Base-by-base conservation (phyloP, 2,113 vertebrate genomes). In the Podarcis muralis region DNA sequence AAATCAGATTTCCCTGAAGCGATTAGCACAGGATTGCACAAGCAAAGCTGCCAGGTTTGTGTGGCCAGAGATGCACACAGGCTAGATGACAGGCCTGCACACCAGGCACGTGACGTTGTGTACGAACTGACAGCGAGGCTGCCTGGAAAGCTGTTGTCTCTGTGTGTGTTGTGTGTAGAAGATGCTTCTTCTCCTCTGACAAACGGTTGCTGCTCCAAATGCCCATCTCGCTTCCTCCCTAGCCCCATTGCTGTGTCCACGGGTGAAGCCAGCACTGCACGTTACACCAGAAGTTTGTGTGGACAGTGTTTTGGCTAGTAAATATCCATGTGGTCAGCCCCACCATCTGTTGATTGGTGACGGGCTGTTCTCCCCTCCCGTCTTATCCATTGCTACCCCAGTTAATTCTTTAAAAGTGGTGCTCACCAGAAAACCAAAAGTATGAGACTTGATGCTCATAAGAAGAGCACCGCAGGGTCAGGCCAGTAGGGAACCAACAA, bases 1-100 rank as follows among this genome's bases (percentile, higher is more conserved):
- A 87, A 87, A 87, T 71, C 86, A 81, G 81, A 88, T 88, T 84
- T 88, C 84, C 75, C 81, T 88, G 87, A 88, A 88, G 87, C 81
- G 75, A 53, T 88, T 78, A 78, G 74, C 81, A 78, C 82, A 37
- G 72, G 74, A 84, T 88, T 88, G 62, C 72, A 84, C 43, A 69
- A 78, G 43, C 87, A 48, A 83, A 78, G 74, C n/a, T 84, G 81
- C 75, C 81, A 78, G 87, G 72, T 69, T 5, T 71, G 81, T 20
- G 32, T 84, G 43, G 62, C n/a, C 35, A 9, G 62, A 84, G n/a
- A 84, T 69, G 72, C 6, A 16, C 85, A 86, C 30, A 69, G 25
- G 40, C 83, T 89, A 27, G 7, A 65, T 77, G 68, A 53, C 30
- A 48, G 85, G 85, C 75, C 40, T 78, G 74, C 25, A 48, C 27